A percentile compares a stretch with the other conserved stretches of the same genome.
Conservation (phyloP, 2,113 vertebrate genomes). For the Anser brachyrhynchus region DNA sequence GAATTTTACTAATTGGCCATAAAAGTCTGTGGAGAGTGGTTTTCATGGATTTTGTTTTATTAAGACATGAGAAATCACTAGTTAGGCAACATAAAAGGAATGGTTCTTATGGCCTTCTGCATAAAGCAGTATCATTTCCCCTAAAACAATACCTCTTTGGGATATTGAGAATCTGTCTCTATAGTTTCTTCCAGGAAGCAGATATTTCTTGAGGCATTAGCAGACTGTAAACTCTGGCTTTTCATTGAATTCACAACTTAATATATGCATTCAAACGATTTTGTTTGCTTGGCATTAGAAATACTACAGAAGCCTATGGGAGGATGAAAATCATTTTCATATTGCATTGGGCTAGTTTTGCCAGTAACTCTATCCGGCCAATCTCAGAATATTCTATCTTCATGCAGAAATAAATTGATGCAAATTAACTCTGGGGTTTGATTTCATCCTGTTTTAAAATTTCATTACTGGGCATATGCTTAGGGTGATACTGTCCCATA, state of each 20-base stretch:
- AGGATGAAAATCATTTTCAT: neutral
- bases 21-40: neutral
- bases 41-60: neutral
- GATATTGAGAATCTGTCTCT: neutral
- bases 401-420: neutral
- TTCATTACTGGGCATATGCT: neutral
- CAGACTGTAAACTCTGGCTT: neutral
- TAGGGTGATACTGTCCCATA: neutral
- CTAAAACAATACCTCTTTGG: neutral
- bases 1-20: neutral
- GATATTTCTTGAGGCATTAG: neutral
- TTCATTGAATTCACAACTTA: neutral
- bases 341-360: neutral
- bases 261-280: neutral
- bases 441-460: neutral
- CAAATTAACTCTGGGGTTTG: neutral
- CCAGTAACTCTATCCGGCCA: rapidly evolving
- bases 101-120: neutral
- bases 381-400: neutral
- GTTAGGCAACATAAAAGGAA: neutral
- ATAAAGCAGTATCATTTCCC: neutral
- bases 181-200: neutral
- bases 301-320: neutral
- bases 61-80: neutral
- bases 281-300: neutral